phyloP scores from a whole-genome alignment of 2,888 invertebrate genomes.

The Masnerella sp. region DNA sequence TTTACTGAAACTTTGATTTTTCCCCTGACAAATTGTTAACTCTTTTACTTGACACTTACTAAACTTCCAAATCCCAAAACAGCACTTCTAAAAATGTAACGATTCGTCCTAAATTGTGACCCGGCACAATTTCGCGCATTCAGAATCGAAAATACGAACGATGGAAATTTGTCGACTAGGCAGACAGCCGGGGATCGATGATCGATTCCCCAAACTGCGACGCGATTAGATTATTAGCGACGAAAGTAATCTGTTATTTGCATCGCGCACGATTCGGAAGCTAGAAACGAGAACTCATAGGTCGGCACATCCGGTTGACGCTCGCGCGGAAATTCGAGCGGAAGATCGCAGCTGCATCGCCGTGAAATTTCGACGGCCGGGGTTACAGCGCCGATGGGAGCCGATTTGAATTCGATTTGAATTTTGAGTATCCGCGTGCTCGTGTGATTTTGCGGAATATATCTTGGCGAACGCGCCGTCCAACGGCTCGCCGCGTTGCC shows the following conservation, averaged over 20 bases:
- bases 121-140: no score
- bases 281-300: constrained; percentile 60
- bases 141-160: no score
- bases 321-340: constrained; percentile 61
- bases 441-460: constrained; percentile 54
- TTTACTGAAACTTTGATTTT: no score
- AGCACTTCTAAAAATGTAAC: no score
- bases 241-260: constrained; percentile 58
- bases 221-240: constrained; percentile 33
- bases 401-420: constrained; percentile 73
- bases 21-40: no score
- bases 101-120: no score
- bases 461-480: constrained; percentile 35
- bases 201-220: constrained; percentile 38
- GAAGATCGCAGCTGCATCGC: constrained; percentile 64
- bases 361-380: constrained; percentile 63
- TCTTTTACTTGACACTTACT: no score
- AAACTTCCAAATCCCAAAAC: no score
- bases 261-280: constrained; percentile 50
- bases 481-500: constrained; percentile 27
- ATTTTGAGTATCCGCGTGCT: constrained; percentile 66
- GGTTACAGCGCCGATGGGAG: constrained; percentile 62
- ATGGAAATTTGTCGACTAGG: constrained; percentile 30
- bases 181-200: constrained; percentile 14
- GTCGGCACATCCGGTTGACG: constrained; percentile 53